Conservation (phyloP, 1,140 invertebrate genomes). For the Brachionus sp. region DNA sequence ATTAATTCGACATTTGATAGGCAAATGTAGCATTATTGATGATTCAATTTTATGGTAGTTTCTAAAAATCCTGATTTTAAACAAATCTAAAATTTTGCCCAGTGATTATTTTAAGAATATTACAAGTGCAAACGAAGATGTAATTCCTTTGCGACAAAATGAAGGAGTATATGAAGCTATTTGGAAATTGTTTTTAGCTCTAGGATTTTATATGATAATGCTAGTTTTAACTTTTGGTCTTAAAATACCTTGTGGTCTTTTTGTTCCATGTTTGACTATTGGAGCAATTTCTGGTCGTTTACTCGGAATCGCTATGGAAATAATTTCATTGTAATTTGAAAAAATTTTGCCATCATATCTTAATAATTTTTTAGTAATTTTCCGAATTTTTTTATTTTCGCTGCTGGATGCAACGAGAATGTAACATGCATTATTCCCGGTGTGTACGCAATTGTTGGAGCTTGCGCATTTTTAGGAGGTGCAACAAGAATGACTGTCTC, state of each 20-base stretch:
- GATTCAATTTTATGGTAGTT: conserved; percentile 82
- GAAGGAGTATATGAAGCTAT: conserved; percentile 80
- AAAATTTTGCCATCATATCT: background rate
- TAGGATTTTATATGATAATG: conserved; percentile 82
- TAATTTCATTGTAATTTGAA: conserved; percentile 34
- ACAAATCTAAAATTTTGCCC: background rate
- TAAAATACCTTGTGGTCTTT: conserved; percentile 67
- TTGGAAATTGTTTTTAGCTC: conserved; percentile 80
- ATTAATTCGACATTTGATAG: conserved; percentile 90
- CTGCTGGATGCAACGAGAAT: conserved; percentile 76
- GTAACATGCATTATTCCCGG: conserved; percentile 89
- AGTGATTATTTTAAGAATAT: conserved; percentile 61
- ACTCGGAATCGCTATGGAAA: conserved; percentile 91
- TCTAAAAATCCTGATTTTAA: no score
- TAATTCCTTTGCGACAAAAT: conserved; percentile 77
- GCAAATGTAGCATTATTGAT: conserved; percentile 88
- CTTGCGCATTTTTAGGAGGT: conserved; percentile 93
- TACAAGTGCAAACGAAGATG: conserved; percentile 59
- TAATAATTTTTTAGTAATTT: conserved; percentile 69
- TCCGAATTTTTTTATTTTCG: conserved; percentile 80
- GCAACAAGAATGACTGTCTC: conserved; percentile 99
- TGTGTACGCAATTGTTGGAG: conserved; percentile 98
- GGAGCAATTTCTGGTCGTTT: conserved; percentile 96
- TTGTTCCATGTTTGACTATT: conserved; percentile 63
- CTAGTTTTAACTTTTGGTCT: conserved; percentile 98